phyloP scores from a whole-genome alignment of 1,140 invertebrate species.

The Drosophila kanapiae region DNA sequence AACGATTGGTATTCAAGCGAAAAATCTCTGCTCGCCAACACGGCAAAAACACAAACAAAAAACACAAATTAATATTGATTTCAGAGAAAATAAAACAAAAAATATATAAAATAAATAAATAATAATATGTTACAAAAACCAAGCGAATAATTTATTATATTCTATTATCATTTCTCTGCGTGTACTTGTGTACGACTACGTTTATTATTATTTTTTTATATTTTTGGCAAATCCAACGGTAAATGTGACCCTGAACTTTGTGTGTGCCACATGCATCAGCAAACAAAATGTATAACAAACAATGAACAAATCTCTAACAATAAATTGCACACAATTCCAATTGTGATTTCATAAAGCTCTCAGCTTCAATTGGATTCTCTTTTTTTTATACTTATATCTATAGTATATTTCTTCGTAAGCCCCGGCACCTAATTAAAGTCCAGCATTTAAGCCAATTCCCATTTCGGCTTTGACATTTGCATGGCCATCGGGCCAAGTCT shows the following conservation, averaged over 20 bases:
- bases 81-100: background rate
- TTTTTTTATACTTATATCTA: background rate
- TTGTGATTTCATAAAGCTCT: constrained; percentile 45
- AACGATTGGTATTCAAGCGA: constrained; percentile 41
- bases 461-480: constrained; percentile 47
- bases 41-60: constrained; percentile 29
- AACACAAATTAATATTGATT: background rate
- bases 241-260: constrained; percentile 67
- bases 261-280: constrained; percentile 36
- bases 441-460: constrained; percentile 23
- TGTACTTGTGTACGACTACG: constrained; percentile 27
- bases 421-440: constrained; percentile 34
- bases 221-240: constrained; percentile 55
- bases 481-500: constrained; percentile 48
- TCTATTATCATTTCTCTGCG: background rate
- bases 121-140: too few species aligned
- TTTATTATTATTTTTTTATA: constrained; percentile 13
- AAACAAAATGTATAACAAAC: constrained; percentile 47
- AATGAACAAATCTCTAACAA: constrained; percentile 37
- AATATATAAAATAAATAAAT: too few species aligned
- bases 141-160: too few species aligned
- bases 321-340: constrained; percentile 37
- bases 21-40: constrained; percentile 41
- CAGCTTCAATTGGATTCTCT: background rate
- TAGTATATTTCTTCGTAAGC: background rate